Base-by-base conservation (phyloP, 2,113 vertebrate genomes). In the Nettapus auritus region DNA sequence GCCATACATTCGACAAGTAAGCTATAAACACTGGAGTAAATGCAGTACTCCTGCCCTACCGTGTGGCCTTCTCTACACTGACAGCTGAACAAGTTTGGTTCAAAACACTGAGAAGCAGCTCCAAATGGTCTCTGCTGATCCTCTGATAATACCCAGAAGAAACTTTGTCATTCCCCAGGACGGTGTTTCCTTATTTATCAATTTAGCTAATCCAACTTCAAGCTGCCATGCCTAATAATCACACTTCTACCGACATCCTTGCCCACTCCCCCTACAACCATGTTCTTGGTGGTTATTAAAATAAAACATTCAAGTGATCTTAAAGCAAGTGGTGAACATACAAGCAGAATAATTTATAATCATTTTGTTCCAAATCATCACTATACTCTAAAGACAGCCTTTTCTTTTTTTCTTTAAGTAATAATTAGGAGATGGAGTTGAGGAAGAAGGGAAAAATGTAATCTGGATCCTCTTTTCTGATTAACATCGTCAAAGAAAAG, bases 111-210 rank as follows among this genome's bases (percentile, higher is more conserved):
- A 74, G 70, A 33, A 89, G 13, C 60, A 67, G 20, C 90, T 4
- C 36, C 46, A 40, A 50, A 75, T 0, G 0, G 2, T 4, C 2
- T 21, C 31, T 55, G 25, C 14, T 29, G 31, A n/a, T 50, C 64
- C 62, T 38, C 6, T 11, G 14, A 11, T 31, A 77, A 66, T 4
- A 59, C 5, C 29, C 10, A 1, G 5, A 17, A 4, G 29, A 36
- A 69, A 55, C 16, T 31, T 38, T 5, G 13, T 53, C 4, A 7
- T 6, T 69, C 63, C 46, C 66, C 17, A 56, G 44, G 52, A 50
- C 0, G 2, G 36, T 2, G 5, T 56, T 71, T 57, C 40, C 29
- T 16, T 28, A 31, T 50, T n/a, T 57, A 62, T n/a, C 67, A 64
- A 44, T 20, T 73, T 63, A 78, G 28, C 38, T 33, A 60, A 68